phyloP scores from a whole-genome alignment of 2,797 vertebrate species.

The Gymnocypris eckloni region DNA sequence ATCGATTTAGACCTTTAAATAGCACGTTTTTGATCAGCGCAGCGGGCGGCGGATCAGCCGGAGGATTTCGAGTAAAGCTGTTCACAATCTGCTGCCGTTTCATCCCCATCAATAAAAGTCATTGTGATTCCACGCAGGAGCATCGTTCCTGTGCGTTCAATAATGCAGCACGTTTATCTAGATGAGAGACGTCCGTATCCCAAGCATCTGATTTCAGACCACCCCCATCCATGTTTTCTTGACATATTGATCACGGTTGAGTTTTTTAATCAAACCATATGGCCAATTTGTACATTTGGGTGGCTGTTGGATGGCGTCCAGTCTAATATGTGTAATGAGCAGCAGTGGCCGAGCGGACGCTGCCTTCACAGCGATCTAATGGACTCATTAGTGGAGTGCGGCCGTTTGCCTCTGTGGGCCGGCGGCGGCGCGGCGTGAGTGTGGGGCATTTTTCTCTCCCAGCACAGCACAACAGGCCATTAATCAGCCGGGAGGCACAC shows the following conservation, averaged over 20 bases:
- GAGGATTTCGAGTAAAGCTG: constrained; percentile 53
- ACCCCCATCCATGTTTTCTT: background rate
- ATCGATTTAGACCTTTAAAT: constrained; percentile 80
- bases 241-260: constrained; percentile 36
- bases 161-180: constrained; percentile 58
- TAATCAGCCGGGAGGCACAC: constrained; percentile 56
- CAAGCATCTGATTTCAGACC: constrained; percentile 33
- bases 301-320: constrained; percentile 25
- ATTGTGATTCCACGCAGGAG: constrained; percentile 76
- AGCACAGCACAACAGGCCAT: constrained; percentile 50
- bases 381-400: constrained; percentile 63
- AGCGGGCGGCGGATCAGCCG: background rate
- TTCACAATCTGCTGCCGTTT: constrained; percentile 52
- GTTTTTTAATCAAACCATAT: constrained; percentile 35
- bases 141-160: constrained; percentile 66
- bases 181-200: background rate
- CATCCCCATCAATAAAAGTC: constrained; percentile 70
- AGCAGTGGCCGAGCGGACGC: constrained; percentile 26
- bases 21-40: constrained; percentile 54
- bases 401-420: constrained; percentile 10
- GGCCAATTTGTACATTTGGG: constrained; percentile 57
- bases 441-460: constrained; percentile 38
- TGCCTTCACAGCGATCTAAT: constrained; percentile 51
- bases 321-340: constrained; percentile 53
- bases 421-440: background rate